These are phyloP conservation scores for Ephydatia muelleri DNA, from an alignment of 37 sponge, comb jelly and placozoan genomes.

Conservation along the genomic window DNA sequence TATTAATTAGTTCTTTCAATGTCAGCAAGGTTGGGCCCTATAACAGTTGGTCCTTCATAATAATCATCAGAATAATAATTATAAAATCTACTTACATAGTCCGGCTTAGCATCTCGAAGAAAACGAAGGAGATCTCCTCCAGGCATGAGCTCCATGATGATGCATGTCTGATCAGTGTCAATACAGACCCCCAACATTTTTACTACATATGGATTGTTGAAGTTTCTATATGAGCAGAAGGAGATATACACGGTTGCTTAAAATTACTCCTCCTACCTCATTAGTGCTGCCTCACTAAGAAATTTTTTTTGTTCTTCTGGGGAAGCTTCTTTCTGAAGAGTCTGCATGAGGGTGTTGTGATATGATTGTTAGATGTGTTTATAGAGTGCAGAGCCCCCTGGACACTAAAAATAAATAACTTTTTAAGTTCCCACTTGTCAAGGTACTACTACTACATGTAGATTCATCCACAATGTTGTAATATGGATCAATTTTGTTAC, in stretches of 20 bases:
- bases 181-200: constrained; percentile 76
- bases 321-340: constrained; percentile 64
- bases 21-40: constrained; percentile 82
- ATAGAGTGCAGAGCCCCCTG: too few relatives aligned
- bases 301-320: constrained; percentile 66
- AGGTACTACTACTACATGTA: too few relatives aligned
- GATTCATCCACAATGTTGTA: too few relatives aligned
- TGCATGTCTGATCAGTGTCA: constrained; percentile 75
- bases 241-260: neutral
- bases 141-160: constrained; percentile 89
- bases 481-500: too few relatives aligned
- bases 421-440: too few relatives aligned
- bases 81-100: constrained; percentile 38
- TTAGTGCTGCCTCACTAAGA: constrained; percentile 73
- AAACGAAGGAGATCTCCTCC: constrained; percentile 81
- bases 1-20: constrained; percentile 61
- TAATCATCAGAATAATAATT: neutral
- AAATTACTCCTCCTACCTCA: constrained; percentile 49
- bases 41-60: neutral
- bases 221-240: constrained; percentile 48
- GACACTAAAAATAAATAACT: too few relatives aligned
- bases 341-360: constrained; percentile 34
- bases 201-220: constrained; percentile 74
- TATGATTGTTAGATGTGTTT: too few relatives aligned
- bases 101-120: constrained; percentile 68